Evolutionary conservation across 2,797 vertebrate genomes (phyloP), one percentile per base, ranked within the genome.

Genomic region (Pangasius djambal): DNA sequence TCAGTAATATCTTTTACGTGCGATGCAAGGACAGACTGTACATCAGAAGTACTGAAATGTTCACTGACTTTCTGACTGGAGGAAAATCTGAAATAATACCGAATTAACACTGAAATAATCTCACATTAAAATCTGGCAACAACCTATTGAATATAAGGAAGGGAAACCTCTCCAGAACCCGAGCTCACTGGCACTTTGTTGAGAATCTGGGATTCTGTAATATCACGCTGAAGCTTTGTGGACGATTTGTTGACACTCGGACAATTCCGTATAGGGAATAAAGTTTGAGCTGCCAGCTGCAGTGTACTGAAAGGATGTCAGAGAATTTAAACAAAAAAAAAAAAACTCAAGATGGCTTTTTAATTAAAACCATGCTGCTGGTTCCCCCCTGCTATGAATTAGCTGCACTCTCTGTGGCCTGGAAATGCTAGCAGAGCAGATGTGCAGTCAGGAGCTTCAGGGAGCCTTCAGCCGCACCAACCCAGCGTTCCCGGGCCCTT

Each of bases 351-450:
- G 40, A 93, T 91, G 88, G 65, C 44, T 18, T 83, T 91, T 89
- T 93, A 92, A 93, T 91, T 86, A 89, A 92, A 93, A 89, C 87
- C 92, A 90, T 77, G 77, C 86, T 83, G 87, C 77, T 86, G 77
- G 72, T 88, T 89, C 67, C 67, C 67, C 67, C 55, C 50, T 52
- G 31, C 89, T 65, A 55, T 40, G 57, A 40, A 44, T 25, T 13
- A 82, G 34, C 57, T 40, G 22, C 12, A 83, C 89, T 90, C 89
- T 91, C 86, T 86, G 28, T 89, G 70, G 83, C 79, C 82, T 85
- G 63, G 65, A 63, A 74, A 48, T 25, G 72, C 55, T 25, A 31
- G 88, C 50, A 83, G 18, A 48, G 84, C 90, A 91, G 91, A 92
- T 91, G 89, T 89, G 82, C 85, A 88, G 87, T 89, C 88, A 87